Percentiles rank a stretch among this genome's conserved stretches.
Evolutionary conservation across 1,140 invertebrate species (phyloP).

Genomic region (Chymomyza costata): DNA sequence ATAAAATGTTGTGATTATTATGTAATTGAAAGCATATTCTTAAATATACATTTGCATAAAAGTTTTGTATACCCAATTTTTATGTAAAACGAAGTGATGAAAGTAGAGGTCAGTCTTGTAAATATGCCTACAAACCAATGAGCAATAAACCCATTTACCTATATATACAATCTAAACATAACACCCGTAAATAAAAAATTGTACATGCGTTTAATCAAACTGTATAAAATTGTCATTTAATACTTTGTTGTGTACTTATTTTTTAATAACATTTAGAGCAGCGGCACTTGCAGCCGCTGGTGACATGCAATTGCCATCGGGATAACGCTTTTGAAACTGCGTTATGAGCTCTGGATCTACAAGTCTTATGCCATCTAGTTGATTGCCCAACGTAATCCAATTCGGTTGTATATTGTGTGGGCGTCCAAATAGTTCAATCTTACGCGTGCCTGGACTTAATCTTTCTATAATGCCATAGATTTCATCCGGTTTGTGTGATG

Average conservation of each 20-base stretch:
- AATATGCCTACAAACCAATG: conserved; percentile 56
- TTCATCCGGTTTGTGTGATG: conserved; percentile 98
- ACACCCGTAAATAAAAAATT: too few relatives aligned
- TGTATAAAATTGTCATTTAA: conserved; percentile 6
- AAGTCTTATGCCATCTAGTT: conserved; percentile 81
- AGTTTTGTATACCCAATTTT: conserved; percentile 1
- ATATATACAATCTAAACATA: too few relatives aligned
- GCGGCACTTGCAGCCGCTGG: conserved; percentile 47
- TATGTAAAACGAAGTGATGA: neutral
- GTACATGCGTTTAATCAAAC: conserved; percentile 10
- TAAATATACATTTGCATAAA: too few relatives aligned
- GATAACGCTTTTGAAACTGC: conserved; percentile 93
- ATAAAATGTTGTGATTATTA: conserved; percentile 26
- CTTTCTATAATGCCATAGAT: conserved; percentile 95
- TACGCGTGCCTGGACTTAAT: conserved; percentile 93
- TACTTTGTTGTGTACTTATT: conserved; percentile 29
- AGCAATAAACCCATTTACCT: conserved; percentile 57
- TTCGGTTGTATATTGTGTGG: conserved; percentile 99
- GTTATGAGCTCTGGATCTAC: conserved; percentile 94
- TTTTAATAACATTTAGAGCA: conserved; percentile 49
- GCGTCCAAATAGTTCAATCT: conserved; percentile 97
- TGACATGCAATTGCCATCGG: conserved; percentile 83
- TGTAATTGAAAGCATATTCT: conserved; percentile 5
- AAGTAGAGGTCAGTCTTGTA: conserved; percentile 50
- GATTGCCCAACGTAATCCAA: conserved; percentile 82